Conservation (phyloP, 1,140 invertebrate genomes). For the Brachionus koreanus region DNA sequence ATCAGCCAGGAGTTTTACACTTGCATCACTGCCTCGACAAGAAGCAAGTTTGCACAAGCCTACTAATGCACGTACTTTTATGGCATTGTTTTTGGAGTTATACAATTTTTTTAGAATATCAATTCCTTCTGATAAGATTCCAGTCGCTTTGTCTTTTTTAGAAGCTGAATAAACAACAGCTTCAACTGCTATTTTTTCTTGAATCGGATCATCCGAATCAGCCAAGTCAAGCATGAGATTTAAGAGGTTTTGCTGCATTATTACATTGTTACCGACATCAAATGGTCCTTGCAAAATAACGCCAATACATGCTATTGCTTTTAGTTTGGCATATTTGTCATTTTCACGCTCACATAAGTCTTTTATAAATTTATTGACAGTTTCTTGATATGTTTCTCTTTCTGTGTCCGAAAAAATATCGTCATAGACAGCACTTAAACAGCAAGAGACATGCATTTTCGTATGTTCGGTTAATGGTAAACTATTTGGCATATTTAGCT, state of each 20-base stretch:
- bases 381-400: conserved; percentile 70
- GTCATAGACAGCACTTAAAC: conserved; percentile 80
- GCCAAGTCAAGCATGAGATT: conserved; percentile 97
- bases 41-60: conserved; percentile 95
- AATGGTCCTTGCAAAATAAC: conserved; percentile 67
- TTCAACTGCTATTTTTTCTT: conserved; percentile 87
- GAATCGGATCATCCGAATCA: conserved; percentile 73
- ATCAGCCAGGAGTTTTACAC: conserved; percentile 85
- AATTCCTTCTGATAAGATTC: conserved; percentile 83
- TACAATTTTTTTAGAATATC: conserved; percentile 91
- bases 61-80: conserved; percentile 66
- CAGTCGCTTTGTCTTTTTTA: conserved; percentile 91
- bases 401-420: conserved; percentile 86
- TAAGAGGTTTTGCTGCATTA: conserved; percentile 85
- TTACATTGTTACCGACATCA: conserved; percentile 85
- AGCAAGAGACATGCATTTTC: conserved; percentile 77
- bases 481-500: conserved; percentile 51
- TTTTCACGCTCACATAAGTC: conserved; percentile 45
- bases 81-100: conserved; percentile 80
- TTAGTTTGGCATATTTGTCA: conserved; percentile 41
- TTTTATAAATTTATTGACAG: conserved; percentile 65
- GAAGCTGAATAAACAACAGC: conserved; percentile 90
- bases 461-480: conserved; percentile 75
- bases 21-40: conserved; percentile 90
- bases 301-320: conserved; percentile 23